Conservation (phyloP, 2,888 invertebrate genomes). For the Xylota sylvarum region DNA sequence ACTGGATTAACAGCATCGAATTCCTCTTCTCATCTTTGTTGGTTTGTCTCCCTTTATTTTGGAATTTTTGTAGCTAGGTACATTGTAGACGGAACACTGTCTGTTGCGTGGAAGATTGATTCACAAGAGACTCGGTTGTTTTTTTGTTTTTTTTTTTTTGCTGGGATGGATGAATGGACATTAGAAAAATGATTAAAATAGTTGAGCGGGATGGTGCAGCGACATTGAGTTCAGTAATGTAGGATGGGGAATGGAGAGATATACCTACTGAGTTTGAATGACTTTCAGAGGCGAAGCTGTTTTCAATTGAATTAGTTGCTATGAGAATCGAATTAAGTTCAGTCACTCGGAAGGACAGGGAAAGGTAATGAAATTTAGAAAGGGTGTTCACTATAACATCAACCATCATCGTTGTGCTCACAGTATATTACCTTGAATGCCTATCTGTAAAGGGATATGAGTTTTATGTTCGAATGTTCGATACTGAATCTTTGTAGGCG, state of each 20-base stretch:
- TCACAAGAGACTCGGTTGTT: slow-evolving; percentile 26
- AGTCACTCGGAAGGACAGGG: slow-evolving; percentile 31
- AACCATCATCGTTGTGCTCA: too few species aligned
- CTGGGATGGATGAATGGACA: slow-evolving; percentile 62
- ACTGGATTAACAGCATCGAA: slow-evolving; percentile 62
- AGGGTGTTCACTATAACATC: neutral
- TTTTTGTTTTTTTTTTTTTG: slow-evolving; percentile 29
- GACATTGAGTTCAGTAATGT: slow-evolving; percentile 35
- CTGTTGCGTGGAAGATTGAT: slow-evolving; percentile 70
- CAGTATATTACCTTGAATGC: too few species aligned
- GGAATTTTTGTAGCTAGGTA: slow-evolving; percentile 27
- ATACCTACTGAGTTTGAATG: slow-evolving; percentile 32
- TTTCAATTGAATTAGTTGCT: slow-evolving; percentile 53
- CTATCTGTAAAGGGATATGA: too few species aligned
- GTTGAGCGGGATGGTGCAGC: slow-evolving; percentile 37
- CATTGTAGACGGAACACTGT: slow-evolving; percentile 45
- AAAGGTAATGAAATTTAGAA: slow-evolving; percentile 21
- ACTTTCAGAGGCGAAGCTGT: slow-evolving; percentile 20
- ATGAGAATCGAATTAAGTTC: slow-evolving; percentile 44
- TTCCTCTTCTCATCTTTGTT: slow-evolving; percentile 40
- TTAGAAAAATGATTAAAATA: slow-evolving; percentile 58
- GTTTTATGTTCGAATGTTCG: too few species aligned
- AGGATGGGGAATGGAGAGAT: neutral
- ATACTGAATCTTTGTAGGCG: too few species aligned
- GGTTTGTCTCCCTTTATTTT: slow-evolving; percentile 1